Base-by-base conservation (phyloP, 2,888 invertebrate species). In the Panopea generosa region DNA sequence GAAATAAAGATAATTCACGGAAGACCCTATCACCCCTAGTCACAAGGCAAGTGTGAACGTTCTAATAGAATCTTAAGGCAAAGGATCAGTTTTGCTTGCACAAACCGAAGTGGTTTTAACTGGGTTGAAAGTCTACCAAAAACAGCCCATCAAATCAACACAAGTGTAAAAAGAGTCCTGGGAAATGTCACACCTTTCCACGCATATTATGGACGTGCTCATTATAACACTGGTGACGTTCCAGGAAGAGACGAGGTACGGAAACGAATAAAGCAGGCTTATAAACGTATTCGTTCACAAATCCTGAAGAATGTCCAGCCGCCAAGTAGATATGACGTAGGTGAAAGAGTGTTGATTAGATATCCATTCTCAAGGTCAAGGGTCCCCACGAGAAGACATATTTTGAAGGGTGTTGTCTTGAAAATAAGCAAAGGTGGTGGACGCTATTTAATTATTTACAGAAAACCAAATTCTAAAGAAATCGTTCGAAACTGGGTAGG, bases 111-210 rank as follows among this genome's bases (percentile, higher is more conserved):
- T n/a, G 69, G 62, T 27, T 62, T 69, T 55, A 47, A 62, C 55
- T 69, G 62, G 62, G 55, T 22, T 1, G 29, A 20, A 11, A 49
- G 49, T 16, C n/a, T 62, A 16, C 45, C 27, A 26, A 9, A 29
- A 14, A 49, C 55, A 16, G 55, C 61, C 6, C 47, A 62, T 56
- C 14, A 20, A 7, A 69, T 69, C 14, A 69, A 69, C 24, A 61
- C 61, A 33, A 69, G 61, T 7, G 33, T 33, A 7, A 33, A 33
- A 11, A 33, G 33, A 33, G 33, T 33, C 11, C 33, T 33, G 4
- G 62, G 61, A 18, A 55, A 55, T 61, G 4, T 61, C 16, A 60
- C 68, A 43, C 68, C 60, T 22, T 68, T 68, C 45, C 40, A 60
- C 18, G 60, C 29, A 11, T 67, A 67, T 29, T 20, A 60, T 27